Percentiles rank a stretch among this genome's conserved stretches.
Evolutionary conservation across 2,888 invertebrate genomes (phyloP).

Genomic region (Exocentrus adspersus): DNA sequence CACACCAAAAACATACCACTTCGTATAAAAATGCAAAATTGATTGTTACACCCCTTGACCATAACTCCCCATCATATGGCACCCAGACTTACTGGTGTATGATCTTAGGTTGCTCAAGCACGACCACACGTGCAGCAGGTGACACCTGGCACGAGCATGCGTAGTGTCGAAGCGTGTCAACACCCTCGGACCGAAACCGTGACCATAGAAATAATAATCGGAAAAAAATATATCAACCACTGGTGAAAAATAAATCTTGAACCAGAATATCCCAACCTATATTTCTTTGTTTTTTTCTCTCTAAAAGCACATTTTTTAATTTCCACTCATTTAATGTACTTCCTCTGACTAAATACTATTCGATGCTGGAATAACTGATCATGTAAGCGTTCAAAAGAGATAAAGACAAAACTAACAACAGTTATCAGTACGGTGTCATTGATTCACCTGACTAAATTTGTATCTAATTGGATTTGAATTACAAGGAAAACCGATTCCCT

Average conservation of each 20-base stretch:
- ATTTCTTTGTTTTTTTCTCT: too few species aligned
- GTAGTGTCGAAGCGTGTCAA: slow-evolving; percentile 21
- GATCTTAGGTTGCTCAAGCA: slow-evolving; percentile 34
- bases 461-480: slow-evolving; percentile 31
- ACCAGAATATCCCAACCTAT: too few species aligned
- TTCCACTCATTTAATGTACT: too few species aligned
- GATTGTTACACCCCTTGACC: slow-evolving; percentile 33
- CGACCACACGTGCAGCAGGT: slow-evolving; percentile 46
- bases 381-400: background rate
- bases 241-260: too few species aligned
- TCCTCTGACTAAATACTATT: too few species aligned
- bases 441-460: slow-evolving; percentile 28
- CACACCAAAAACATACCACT: slow-evolving; percentile 30
- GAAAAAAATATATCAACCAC: background rate
- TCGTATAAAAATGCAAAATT: slow-evolving; percentile 40
- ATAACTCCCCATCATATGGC: slow-evolving; percentile 30
- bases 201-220: background rate
- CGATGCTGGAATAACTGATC: too few species aligned
- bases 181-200: slow-evolving; percentile 17
- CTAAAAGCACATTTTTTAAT: too few species aligned
- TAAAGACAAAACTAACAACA: background rate
- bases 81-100: slow-evolving; percentile 17
- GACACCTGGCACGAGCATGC: slow-evolving; percentile 50
- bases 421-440: slow-evolving; percentile 13
- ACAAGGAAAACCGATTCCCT: slow-evolving; percentile 35